phyloP scores from a whole-genome alignment of 2,113 vertebrate species.

The Chaetura pelagica region DNA sequence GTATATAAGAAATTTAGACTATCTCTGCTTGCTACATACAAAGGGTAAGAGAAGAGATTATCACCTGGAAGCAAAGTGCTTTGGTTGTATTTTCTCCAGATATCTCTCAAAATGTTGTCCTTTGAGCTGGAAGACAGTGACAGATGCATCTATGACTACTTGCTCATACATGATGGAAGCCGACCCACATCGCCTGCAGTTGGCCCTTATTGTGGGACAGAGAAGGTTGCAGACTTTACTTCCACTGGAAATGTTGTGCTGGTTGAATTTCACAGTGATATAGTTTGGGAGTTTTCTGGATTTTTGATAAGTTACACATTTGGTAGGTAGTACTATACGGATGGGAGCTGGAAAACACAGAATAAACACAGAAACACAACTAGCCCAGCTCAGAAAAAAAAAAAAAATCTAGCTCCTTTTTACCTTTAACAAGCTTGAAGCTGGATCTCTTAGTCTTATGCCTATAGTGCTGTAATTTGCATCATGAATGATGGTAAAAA shows the following conservation, averaged over 20 bases:
- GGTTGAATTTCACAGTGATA: constrained; percentile 69
- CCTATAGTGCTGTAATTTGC: neutral
- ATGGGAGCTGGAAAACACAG: neutral
- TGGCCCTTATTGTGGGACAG: constrained; percentile 64
- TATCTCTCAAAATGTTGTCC: constrained; percentile 52
- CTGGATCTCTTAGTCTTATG: neutral
- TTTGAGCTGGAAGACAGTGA: constrained; percentile 65
- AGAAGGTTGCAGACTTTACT: constrained; percentile 31
- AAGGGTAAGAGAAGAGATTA: neutral
- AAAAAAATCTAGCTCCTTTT: neutral
- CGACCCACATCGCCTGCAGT: constrained; percentile 37
- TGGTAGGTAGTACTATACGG: constrained; percentile 8
- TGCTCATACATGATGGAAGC: constrained; percentile 68
- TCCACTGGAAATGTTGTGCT: constrained; percentile 66
- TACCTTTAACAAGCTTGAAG: neutral
- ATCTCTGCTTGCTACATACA: neutral
- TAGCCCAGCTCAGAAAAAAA: neutral
- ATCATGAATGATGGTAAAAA: neutral
- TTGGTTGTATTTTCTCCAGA: constrained; percentile 48
- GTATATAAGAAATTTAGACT: neutral
- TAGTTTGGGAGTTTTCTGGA: constrained; percentile 39
- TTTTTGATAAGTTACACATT: constrained; percentile 61
- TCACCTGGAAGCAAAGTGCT: neutral
- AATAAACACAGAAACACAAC: neutral
- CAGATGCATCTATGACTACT: constrained; percentile 60